These are phyloP conservation scores for Folsomia candida DNA, from an alignment of 2,888 invertebrate species.

Conservation along the genomic window DNA sequence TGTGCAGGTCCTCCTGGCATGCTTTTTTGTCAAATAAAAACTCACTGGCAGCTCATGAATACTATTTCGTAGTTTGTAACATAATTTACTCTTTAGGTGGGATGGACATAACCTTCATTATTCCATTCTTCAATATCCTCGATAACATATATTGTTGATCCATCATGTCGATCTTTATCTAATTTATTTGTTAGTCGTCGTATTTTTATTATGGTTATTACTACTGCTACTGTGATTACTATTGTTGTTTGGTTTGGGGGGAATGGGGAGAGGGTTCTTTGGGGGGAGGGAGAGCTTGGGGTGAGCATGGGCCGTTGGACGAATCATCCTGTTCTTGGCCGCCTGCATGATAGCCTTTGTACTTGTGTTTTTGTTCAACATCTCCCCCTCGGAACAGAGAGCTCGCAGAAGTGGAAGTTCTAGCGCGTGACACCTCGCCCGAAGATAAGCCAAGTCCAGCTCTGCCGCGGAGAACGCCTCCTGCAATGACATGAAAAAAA, in stretches of 20 bases:
- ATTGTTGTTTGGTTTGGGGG: background rate
- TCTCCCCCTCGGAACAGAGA: conserved; percentile 46
- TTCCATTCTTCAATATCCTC: too few species aligned
- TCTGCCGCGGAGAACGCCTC: conserved; percentile 44
- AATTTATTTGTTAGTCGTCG: too few species aligned
- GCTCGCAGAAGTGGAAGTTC: conserved; percentile 49
- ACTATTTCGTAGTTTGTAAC: conserved; percentile 41
- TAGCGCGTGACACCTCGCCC: conserved; percentile 45
- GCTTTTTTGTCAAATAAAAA: too few species aligned
- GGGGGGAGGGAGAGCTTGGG: conserved; percentile 36
- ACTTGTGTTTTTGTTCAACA: conserved; percentile 28
- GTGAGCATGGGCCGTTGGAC: conserved; percentile 49
- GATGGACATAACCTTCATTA: background rate
- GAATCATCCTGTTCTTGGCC: conserved; percentile 39
- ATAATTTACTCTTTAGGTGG: background rate
- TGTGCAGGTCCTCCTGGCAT: too few species aligned
- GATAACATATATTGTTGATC: too few species aligned
- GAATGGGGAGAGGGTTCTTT: conserved; percentile 8
- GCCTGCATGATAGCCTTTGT: conserved; percentile 29
- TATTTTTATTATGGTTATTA: too few species aligned
- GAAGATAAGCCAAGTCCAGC: conserved; percentile 45
- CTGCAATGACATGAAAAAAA: conserved; percentile 20
- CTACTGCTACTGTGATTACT: background rate
- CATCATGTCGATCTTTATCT: too few species aligned
- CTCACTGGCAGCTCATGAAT: conserved; percentile 47